Evolutionary conservation across 1,140 invertebrate species (phyloP).

Genomic region (Eupeodes corollae): DNA sequence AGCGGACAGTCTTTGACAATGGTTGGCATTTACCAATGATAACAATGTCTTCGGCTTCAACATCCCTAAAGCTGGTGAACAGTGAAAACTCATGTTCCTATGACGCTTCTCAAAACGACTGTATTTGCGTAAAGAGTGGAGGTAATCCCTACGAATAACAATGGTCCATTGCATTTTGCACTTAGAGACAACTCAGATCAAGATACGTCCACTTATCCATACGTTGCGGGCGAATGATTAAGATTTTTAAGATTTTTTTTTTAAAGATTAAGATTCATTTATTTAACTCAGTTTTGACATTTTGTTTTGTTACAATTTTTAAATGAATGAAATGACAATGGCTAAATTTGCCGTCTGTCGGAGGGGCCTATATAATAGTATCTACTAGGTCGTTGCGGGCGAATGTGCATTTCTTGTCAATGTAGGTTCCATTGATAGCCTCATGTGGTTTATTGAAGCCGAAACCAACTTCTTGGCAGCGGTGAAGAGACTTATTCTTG

Average conservation of each 20-base stretch:
- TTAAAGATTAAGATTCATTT: no score
- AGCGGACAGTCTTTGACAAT: no score
- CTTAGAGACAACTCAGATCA: constrained; percentile 92
- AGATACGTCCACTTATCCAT: constrained; percentile 91
- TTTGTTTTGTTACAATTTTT: no score
- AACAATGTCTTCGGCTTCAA: constrained; percentile 90
- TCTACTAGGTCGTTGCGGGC: no score
- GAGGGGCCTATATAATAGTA: no score
- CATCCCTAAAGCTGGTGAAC: constrained; percentile 99
- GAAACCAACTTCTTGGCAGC: constrained; percentile 86
- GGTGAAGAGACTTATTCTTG: constrained; percentile 69
- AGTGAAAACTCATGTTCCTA: constrained; percentile 96
- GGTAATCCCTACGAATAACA: constrained; percentile 93
- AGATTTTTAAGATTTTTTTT: no score
- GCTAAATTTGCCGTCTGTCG: no score
- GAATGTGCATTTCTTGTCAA: constrained; percentile 99
- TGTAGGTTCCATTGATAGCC: constrained; percentile 91
- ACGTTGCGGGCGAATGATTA: constrained; percentile 99
- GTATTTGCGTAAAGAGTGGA: constrained; percentile 97
- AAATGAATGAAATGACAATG: no score
- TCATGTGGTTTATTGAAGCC: constrained; percentile 98
- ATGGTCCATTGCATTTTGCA: constrained; percentile 99
- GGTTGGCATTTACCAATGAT: constrained; percentile 97
- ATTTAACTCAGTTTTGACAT: no score
- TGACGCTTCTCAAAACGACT: constrained; percentile 98